Conservation (phyloP, 2,888 invertebrate genomes). For the Tromatobia lineatoria region DNA sequence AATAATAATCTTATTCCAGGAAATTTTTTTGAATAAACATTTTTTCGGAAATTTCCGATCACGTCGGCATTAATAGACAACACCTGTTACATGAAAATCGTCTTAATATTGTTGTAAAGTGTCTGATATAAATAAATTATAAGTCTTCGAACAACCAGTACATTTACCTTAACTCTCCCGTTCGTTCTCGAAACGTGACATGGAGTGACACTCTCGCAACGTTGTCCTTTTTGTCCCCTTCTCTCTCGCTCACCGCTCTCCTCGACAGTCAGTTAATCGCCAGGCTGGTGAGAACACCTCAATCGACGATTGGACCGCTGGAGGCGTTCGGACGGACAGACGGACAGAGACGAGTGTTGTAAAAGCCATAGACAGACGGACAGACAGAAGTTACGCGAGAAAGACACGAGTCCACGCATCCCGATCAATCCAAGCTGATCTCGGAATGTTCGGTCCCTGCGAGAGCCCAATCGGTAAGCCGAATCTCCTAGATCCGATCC, state of each 20-base stretch:
- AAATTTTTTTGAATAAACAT: no score
- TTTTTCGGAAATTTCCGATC: no score
- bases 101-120: no score
- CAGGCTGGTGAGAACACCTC: conserved; percentile 42
- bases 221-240: conserved; percentile 15
- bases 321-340: not conserved
- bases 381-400: conserved; percentile 41
- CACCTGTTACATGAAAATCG: no score
- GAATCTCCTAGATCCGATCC: not conserved
- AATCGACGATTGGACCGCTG: conserved; percentile 36
- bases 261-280: conserved; percentile 25
- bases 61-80: no score
- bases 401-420: conserved; percentile 16
- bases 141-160: not conserved
- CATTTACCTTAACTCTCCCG: not conserved
- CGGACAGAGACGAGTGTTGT: conserved; percentile 1
- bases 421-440: conserved; percentile 46
- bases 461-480: conserved; percentile 2
- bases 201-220: not conserved
- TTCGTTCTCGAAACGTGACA: not conserved
- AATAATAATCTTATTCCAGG: no score
- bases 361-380: conserved; percentile 19
- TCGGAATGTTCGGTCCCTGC: conserved; percentile 35
- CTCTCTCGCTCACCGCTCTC: no score
- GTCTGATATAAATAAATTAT: no score